phyloP scores from a whole-genome alignment of 35 echinoderm and acorn worm species.

The Hemicentrotus pulcherrimus region DNA sequence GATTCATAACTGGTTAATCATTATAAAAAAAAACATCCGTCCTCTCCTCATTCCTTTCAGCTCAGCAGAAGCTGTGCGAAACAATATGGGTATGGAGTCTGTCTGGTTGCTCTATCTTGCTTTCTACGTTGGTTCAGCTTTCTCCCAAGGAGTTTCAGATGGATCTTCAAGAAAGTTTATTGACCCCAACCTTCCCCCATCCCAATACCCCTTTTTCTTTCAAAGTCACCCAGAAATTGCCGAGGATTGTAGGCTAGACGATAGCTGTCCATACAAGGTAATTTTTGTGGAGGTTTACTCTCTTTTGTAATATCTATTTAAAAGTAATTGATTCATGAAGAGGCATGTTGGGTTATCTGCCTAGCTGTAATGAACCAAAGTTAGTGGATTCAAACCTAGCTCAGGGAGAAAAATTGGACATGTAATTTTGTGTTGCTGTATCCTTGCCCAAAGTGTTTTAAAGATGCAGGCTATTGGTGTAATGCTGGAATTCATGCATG shows the following conservation, averaged over 20 bases:
- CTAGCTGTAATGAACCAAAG: neutral
- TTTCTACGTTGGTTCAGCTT: neutral
- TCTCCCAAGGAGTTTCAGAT: neutral
- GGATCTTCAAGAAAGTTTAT: slow-evolving; percentile 30
- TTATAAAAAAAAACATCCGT: too few relatives aligned
- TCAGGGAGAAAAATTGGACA: neutral
- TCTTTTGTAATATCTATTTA: neutral
- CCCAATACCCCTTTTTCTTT: slow-evolving; percentile 68
- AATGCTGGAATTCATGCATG: too few relatives aligned
- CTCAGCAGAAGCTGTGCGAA: neutral
- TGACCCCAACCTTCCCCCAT: slow-evolving; percentile 69
- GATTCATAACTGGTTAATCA: too few relatives aligned
- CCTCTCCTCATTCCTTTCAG: too few relatives aligned
- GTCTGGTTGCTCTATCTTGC: neutral
- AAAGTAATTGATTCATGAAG: neutral
- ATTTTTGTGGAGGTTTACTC: neutral
- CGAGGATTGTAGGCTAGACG: slow-evolving; percentile 44
- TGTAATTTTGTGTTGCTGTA: neutral
- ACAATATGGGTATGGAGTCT: neutral
- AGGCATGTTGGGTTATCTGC: neutral
- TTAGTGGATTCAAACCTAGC: neutral
- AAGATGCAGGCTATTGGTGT: too few relatives aligned
- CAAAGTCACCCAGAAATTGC: slow-evolving; percentile 29
- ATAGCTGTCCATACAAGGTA: slow-evolving; percentile 59
- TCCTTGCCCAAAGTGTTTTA: neutral